Evolutionary conservation across 2,888 invertebrate genomes (phyloP), one percentile per base, ranked within the genome.

Genomic region (Acronicta aceris): DNA sequence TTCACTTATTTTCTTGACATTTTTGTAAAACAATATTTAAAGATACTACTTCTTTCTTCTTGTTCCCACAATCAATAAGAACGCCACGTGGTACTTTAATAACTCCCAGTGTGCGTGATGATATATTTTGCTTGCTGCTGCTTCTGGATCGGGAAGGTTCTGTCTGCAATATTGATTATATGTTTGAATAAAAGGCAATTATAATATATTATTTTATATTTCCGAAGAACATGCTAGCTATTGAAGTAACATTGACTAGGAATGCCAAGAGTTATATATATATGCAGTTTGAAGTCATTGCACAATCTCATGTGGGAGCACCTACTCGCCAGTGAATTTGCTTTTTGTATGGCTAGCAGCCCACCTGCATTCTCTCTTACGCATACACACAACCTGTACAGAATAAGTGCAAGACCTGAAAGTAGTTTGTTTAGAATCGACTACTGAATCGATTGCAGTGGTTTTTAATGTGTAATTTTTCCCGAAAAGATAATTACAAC

Each of bases 1-100:
- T 12, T 56, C 46, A 51, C 21, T 57, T 51, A 57, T 58, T 41
- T 27, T n/a, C 21, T 54, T 40, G n/a, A 45, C 45, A 57, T 78
- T 81, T 88, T 78, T 86, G 82, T 66, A 91, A 75, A 40, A 84
- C 76, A 74, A 92, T 84, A 67, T 86, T 88, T 69, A 91, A 74
- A 49, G 84, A 75, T 51, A 89, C 71, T 27, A 81, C 70, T 81
- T 89, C 81, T 65, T 83, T 83, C 60, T 76, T 78, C 72, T 81
- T 84, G 63, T 84, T 85, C 58, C 81, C 84, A 70, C 85, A 81
- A 65, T 86, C 81, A 59, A 88, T 59, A 36, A 90, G 73, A 59
- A 88, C 78, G 69, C 85, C 85, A 54, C 72, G 74, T 5, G 91
- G 92, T 66, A 91, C 74, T 81, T 72, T 84, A 52, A 89, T 74